phyloP scores from a whole-genome alignment of 2,888 invertebrate species.

The Pseudolycoriella hygida region DNA sequence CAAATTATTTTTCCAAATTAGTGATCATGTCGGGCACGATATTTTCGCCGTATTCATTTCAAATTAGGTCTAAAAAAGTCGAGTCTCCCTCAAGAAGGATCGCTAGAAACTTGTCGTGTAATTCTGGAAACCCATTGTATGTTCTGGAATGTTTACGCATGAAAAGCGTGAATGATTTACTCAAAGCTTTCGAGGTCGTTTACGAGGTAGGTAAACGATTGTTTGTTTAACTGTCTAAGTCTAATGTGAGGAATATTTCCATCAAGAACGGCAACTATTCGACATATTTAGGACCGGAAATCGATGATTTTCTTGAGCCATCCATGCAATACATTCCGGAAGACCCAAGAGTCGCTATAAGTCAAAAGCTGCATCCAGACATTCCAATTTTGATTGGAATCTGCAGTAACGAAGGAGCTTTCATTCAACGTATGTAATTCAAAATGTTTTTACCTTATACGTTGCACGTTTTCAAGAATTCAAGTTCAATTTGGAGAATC shows the following conservation, averaged over 20 bases:
- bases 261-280: slow-evolving; percentile 38
- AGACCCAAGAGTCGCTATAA: slow-evolving; percentile 34
- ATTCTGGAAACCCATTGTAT: slow-evolving; percentile 30
- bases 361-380: slow-evolving; percentile 32
- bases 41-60: slow-evolving; percentile 28
- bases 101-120: slow-evolving; percentile 34
- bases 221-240: not conserved
- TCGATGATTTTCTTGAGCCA: slow-evolving; percentile 39
- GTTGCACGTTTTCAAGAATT: not conserved
- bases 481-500: not conserved
- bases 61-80: not conserved
- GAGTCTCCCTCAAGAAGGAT: slow-evolving; percentile 17
- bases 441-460: not conserved
- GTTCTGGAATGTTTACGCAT: slow-evolving; percentile 42
- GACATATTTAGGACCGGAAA: slow-evolving; percentile 39
- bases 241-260: no score
- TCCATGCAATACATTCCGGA: slow-evolving; percentile 41
- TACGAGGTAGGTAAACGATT: slow-evolving; percentile 23
- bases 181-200: slow-evolving; percentile 37
- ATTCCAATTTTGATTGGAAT: slow-evolving; percentile 51
- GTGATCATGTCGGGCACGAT: slow-evolving; percentile 48
- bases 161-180: slow-evolving; percentile 39
- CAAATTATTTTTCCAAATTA: slow-evolving; percentile 44
- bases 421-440: slow-evolving; percentile 24
- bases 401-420: slow-evolving; percentile 45